Evolutionary conservation across 1,140 invertebrate genomes (phyloP).

Genomic region (Lepidostoma basale): DNA sequence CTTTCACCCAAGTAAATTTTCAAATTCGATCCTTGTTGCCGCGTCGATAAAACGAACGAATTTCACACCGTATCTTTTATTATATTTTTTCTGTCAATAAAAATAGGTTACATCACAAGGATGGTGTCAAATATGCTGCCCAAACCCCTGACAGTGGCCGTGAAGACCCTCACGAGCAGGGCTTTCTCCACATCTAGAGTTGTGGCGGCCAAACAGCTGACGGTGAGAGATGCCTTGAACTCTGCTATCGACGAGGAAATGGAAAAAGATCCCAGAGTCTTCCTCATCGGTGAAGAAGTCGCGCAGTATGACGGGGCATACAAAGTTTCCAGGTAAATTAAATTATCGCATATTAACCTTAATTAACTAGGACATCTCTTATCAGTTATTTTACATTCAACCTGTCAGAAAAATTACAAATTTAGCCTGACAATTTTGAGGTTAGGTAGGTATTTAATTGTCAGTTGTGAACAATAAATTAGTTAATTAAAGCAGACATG

Average conservation of each 20-base stretch:
- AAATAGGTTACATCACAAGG: slow-evolving; percentile 34
- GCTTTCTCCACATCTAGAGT: slow-evolving; percentile 65
- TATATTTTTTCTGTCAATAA: slow-evolving; percentile 32
- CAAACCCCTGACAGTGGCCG: slow-evolving; percentile 25
- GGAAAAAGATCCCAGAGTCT: slow-evolving; percentile 91
- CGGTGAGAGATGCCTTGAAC: slow-evolving; percentile 96
- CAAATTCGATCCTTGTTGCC: neutral
- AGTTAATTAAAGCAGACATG: neutral
- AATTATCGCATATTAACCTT: neutral
- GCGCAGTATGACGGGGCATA: slow-evolving; percentile 99
- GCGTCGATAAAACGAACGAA: neutral
- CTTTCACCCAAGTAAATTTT: neutral
- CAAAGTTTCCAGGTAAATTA: slow-evolving; percentile 73
- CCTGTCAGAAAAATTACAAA: neutral
- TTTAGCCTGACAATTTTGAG: neutral
- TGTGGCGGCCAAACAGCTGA: slow-evolving; percentile 74
- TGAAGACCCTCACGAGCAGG: slow-evolving; percentile 50
- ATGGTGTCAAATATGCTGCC: slow-evolving; percentile 39
- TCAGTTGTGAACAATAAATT: neutral
- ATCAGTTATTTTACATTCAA: neutral
- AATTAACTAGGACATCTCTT: no score
- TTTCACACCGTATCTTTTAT: slow-evolving; percentile 1
- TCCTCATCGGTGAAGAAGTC: slow-evolving; percentile 96
- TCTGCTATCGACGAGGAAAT: slow-evolving; percentile 97
- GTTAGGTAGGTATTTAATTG: neutral